These are phyloP conservation scores for Tiphia femorata DNA, from an alignment of 2,888 invertebrate species.

Conservation along the genomic window DNA sequence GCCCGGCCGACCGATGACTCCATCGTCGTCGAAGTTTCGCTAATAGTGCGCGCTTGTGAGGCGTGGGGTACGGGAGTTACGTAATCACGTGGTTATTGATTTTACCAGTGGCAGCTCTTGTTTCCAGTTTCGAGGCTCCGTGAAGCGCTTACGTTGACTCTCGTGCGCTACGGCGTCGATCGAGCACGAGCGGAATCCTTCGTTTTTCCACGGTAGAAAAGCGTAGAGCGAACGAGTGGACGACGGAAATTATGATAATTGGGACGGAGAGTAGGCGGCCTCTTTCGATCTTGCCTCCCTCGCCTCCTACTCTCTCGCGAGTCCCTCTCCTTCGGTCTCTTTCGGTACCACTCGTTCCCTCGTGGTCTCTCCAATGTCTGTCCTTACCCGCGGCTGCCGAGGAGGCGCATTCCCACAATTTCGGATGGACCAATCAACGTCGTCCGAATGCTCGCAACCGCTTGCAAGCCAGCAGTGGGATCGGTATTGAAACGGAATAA, in stretches of 20 bases:
- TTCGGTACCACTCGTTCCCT: constrained; percentile 24
- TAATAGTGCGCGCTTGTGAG: neutral
- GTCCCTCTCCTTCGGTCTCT: neutral
- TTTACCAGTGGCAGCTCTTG: too few species aligned
- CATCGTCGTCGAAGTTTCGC: neutral
- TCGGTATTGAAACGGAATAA: constrained; percentile 52
- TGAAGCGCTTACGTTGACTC: too few species aligned
- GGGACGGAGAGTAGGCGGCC: constrained; percentile 36
- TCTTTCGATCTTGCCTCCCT: constrained; percentile 16
- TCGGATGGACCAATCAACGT: constrained; percentile 49
- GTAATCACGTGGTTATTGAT: constrained; percentile 28
- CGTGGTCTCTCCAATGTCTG: constrained; percentile 1
- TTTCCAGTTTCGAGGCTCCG: neutral
- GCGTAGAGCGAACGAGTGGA: neutral
- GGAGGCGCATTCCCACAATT: constrained; percentile 53
- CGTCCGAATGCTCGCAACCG: too few species aligned
- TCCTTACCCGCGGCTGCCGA: constrained; percentile 17
- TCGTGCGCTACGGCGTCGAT: too few species aligned
- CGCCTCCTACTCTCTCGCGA: neutral
- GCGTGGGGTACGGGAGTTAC: constrained; percentile 16
- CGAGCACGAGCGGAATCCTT: neutral
- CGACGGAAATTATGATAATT: constrained; percentile 41
- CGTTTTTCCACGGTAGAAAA: neutral
- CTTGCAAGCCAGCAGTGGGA: constrained; percentile 39
- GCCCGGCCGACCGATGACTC: too few species aligned